phyloP scores from a whole-genome alignment of 2,888 invertebrate species.

The Philereme vetulata region DNA sequence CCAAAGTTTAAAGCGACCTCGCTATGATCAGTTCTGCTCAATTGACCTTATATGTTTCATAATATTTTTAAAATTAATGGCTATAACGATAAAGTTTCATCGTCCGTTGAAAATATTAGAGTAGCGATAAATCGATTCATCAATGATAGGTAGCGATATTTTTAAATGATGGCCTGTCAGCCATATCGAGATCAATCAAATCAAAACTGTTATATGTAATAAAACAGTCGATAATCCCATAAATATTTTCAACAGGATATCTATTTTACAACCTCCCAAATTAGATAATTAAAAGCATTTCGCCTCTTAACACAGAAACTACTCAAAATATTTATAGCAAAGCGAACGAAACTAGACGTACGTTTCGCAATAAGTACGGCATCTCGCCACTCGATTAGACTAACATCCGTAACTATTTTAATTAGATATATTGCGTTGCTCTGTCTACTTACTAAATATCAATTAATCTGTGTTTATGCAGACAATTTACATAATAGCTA shows the following conservation, averaged over 20 bases:
- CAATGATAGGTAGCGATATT: slow-evolving; percentile 5
- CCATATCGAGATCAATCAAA: slow-evolving; percentile 9
- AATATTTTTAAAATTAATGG: slow-evolving; percentile 41
- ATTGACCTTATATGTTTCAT: slow-evolving; percentile 46
- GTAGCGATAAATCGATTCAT: slow-evolving; percentile 12
- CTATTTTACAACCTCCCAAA: too few species aligned
- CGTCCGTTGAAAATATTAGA: slow-evolving; percentile 14
- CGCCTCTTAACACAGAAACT: too few species aligned
- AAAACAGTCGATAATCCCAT: neutral
- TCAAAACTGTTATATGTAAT: too few species aligned
- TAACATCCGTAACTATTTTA: slow-evolving; percentile 20
- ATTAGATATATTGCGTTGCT: slow-evolving; percentile 11
- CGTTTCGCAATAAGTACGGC: slow-evolving; percentile 10
- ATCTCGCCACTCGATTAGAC: slow-evolving; percentile 11
- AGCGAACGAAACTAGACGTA: slow-evolving; percentile 8
- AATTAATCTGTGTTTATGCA: neutral
- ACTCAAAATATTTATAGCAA: slow-evolving; percentile 9
- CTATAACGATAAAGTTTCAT: slow-evolving; percentile 18
- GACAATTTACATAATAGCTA: slow-evolving; percentile 1
- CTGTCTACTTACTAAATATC: neutral
- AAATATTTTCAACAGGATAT: neutral
- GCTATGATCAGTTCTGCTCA: slow-evolving; percentile 42
- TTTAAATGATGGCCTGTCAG: neutral
- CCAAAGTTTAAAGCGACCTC: slow-evolving; percentile 34
- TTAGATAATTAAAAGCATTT: too few species aligned